phyloP scores from a whole-genome alignment of 2,888 invertebrate species.

The Chrysotoxum bicinctum region DNA sequence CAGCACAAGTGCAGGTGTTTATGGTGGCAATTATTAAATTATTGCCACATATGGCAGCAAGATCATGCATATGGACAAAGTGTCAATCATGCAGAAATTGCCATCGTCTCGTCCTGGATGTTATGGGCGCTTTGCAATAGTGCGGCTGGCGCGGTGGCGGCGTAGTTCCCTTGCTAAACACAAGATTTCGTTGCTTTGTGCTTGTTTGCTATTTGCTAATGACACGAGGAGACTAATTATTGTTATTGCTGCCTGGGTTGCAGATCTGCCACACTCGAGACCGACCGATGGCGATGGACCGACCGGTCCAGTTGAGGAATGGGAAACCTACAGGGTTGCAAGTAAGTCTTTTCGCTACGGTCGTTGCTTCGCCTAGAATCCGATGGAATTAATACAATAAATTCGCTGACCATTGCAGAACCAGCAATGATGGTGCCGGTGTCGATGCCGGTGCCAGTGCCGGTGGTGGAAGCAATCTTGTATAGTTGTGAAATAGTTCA shows the following conservation, averaged over 20 bases:
- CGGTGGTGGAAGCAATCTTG: conserved; percentile 30
- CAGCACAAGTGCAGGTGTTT: conserved; percentile 68
- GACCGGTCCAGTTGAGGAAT: conserved; percentile 45
- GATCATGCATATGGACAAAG: conserved; percentile 76
- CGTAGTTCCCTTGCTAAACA: conserved; percentile 63
- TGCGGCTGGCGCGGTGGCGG: not conserved
- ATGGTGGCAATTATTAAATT: conserved; percentile 71
- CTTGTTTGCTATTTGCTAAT: conserved; percentile 71
- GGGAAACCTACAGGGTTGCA: conserved; percentile 63
- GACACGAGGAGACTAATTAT: conserved; percentile 70
- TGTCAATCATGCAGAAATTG: conserved; percentile 78
- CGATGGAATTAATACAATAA: conserved; percentile 54
- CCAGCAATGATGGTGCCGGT: not conserved
- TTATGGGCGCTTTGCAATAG: conserved; percentile 33
- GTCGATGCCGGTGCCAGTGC: not conserved
- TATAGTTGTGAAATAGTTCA: conserved; percentile 65
- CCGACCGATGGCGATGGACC: not conserved
- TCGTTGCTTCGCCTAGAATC: conserved; percentile 60
- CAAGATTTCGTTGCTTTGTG: conserved; percentile 56
- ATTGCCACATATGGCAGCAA: conserved; percentile 73
- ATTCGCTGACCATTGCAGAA: conserved; percentile 56
- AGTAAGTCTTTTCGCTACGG: conserved; percentile 16
- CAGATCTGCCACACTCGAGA: not conserved
- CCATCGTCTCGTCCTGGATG: conserved; percentile 73
- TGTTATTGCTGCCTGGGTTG: conserved; percentile 32